Base-by-base conservation (phyloP, 1,140 invertebrate species). In the Dryas iulia region DNA sequence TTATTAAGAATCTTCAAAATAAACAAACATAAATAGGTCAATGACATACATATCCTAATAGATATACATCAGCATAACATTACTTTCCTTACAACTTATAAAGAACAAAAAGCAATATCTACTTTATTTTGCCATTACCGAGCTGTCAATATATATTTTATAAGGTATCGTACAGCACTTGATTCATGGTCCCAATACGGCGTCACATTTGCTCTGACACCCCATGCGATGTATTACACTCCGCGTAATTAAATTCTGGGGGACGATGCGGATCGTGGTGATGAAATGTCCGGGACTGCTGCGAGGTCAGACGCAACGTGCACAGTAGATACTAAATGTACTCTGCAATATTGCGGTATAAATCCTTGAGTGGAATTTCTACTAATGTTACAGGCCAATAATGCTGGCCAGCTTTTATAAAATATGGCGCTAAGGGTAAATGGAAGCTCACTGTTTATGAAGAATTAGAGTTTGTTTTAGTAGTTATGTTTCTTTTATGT, bases 191-290 rank as follows among this genome's bases (percentile, higher is more conserved):
- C 39, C 39, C 39, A 47, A 47, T 47, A 47, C 14, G 39, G 2
- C 39, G 39, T 47, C 39, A 47, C 18, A 30, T 54, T 69, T 24
- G 23, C 14, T 60, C 35, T 65, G 28, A 24, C 26, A 58, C 59
- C 12, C 24, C 39, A 52, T 11, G 53, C 54, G 31, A 62, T 53
- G 47, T 58, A 69, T 57, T 59, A 24, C 58, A 57, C 59, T 25
- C 26, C 54, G 26, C 59, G 67, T 78, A 78, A 76, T 78, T 76
- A 78, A 76, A 78, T 78, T 71, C 60, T 68, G 69, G 59, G 74
- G 61, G 54, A 59, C 39, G 66, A 68, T 57, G 71, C 64, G 70
- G 54, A 69, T 69, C 62, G 53, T 62, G 25, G 47, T 68, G 72
- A 78, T 74, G 77, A 68, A 75, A 78, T 57, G 66, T 70, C 61